These are phyloP conservation scores for Propithecus deckenii DNA, from an alignment of 2,797 vertebrate genomes.

Conservation along the genomic window DNA sequence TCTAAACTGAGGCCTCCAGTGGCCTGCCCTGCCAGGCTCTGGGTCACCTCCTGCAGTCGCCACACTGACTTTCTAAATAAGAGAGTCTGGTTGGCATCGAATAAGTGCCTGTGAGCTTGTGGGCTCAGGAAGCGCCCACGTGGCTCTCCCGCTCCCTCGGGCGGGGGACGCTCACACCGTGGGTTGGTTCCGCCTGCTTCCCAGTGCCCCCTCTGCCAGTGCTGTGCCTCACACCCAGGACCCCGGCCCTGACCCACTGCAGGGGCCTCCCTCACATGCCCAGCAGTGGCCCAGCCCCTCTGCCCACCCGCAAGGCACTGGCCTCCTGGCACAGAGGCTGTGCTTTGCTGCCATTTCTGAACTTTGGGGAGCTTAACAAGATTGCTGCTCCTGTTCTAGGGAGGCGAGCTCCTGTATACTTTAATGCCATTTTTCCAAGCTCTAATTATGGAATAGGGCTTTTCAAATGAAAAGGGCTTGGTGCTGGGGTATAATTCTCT, in stretches of 20 bases:
- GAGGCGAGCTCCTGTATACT: neutral
- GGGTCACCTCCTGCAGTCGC: neutral
- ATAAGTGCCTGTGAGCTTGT: neutral
- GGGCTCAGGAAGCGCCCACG: neutral
- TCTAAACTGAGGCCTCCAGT: fast-evolving
- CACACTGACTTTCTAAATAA: no score
- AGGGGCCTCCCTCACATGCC: no score
- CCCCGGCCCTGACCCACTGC: neutral
- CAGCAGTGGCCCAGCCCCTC: neutral
- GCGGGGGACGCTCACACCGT: neutral
- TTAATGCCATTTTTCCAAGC: neutral
- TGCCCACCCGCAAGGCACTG: neutral
- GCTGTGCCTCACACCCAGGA: neutral
- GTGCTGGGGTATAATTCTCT: neutral
- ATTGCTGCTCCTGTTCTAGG: neutral
- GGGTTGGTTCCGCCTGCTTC: neutral
- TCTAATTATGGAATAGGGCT: neutral
- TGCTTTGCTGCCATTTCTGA: neutral
- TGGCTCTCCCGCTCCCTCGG: neutral
- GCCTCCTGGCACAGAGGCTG: neutral
- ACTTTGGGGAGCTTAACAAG: neutral
- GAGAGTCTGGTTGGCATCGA: neutral
- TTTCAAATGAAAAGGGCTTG: neutral
- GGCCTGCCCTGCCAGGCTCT: no score
- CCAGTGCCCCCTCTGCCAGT: neutral